A percentile compares a stretch with the other conserved stretches of the same genome.
These are phyloP conservation scores for Chondrosia reniformis DNA, from an alignment of 37 sponge, comb jelly and placozoan species.

Conservation along the genomic window DNA sequence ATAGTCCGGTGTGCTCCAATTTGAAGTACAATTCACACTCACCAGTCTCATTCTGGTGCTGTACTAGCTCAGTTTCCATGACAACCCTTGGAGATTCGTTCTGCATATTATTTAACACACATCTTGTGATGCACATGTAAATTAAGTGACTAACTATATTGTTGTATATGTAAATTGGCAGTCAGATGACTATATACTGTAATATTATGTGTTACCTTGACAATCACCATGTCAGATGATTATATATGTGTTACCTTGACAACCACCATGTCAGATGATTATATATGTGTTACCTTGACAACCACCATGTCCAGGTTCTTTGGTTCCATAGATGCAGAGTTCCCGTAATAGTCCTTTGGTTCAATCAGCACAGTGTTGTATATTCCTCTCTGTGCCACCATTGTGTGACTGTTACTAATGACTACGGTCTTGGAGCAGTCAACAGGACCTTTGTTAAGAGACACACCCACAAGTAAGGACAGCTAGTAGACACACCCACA, in stretches of 20 bases:
- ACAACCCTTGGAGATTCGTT: conserved; percentile 15
- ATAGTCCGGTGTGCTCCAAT: conserved; percentile 55
- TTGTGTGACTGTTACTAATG: conserved; percentile 35
- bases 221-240: not conserved
- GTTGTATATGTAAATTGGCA: not conserved
- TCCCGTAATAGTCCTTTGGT: conserved; percentile 75
- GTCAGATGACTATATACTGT: not conserved
- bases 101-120: too few relatives aligned
- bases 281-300: conserved; percentile 44
- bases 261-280: not conserved
- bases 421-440: conserved; percentile 67
- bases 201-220: not conserved
- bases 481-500: not conserved
- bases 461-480: not conserved
- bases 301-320: conserved; percentile 42
- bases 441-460: conserved; percentile 46
- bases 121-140: not conserved
- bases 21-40: conserved; percentile 62
- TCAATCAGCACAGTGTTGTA: conserved; percentile 49
- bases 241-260: not conserved
- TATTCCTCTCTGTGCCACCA: conserved; percentile 49
- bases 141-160: not conserved
- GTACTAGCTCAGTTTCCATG: conserved; percentile 62
- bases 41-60: not conserved
- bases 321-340: conserved; percentile 29